Conservation (phyloP, 2,113 vertebrate genomes). For the Laticauda laticaudata region DNA sequence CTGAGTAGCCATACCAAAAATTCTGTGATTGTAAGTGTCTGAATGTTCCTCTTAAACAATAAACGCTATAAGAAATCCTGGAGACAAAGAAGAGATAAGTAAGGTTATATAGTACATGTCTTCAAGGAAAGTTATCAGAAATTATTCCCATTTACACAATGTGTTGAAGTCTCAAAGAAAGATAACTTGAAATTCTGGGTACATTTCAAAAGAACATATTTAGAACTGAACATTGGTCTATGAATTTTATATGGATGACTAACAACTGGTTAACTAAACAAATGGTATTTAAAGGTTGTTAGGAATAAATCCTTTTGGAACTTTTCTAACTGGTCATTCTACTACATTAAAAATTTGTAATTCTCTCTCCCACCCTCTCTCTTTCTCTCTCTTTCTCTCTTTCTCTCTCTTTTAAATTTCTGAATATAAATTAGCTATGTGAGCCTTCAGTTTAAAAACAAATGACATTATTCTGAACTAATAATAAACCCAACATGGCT, state of each 20-base stretch:
- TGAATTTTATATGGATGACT: background rate
- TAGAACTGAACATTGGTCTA: background rate
- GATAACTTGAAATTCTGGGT: background rate
- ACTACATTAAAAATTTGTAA: background rate
- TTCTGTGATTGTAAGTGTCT: background rate
- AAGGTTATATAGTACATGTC: background rate
- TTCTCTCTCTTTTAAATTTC: background rate
- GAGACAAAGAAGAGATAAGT: background rate
- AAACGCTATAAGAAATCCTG: background rate
- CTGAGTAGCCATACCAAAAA: background rate
- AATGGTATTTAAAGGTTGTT: background rate
- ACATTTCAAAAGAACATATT: background rate
- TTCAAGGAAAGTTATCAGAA: background rate
- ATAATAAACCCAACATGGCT: conserved; percentile 62
- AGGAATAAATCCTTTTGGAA: background rate
- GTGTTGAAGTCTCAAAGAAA: background rate
- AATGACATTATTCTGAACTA: conserved; percentile 44
- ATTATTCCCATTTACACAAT: background rate
- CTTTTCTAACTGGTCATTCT: background rate
- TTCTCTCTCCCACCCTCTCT: background rate
- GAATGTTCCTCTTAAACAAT: background rate
- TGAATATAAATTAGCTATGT: conserved; percentile 50
- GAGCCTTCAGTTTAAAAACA: conserved; percentile 58
- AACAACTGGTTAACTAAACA: background rate
- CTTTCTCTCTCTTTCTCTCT: no score